Base-by-base conservation (phyloP, 2,888 invertebrate species). In the Thymelicus lineola region DNA sequence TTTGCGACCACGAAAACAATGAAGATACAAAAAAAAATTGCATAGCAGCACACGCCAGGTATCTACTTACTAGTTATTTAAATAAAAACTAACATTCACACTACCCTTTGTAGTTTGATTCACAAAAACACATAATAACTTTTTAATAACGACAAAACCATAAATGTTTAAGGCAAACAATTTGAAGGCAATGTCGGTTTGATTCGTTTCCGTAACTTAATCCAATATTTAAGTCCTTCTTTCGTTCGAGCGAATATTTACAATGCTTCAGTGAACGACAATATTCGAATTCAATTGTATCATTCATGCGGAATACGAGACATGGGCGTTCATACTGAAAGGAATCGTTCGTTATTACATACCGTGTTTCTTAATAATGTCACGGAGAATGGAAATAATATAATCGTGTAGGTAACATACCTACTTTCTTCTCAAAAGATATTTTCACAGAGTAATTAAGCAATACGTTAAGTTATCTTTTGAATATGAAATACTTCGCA, bases 231-330 rank as follows among this genome's bases (percentile, higher is more conserved):
- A 58, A n/a, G 17, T 35, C 46, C 45, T 15, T 17, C 36, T 7
- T 58, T 58, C 28, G 7, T 50, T 50, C 48, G 17, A 17, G 48
- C 58, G 35, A 66, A 66, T 36, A 66, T 66, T 66, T 48, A 58
- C 48, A 59, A 50, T 12, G 59, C 59, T 59, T 46, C 36, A 59
- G 14, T 38, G 59, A 38, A 59, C 15, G 45, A 58, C 57, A 66
- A 66, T 50, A 59, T 66, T 36, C 15, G 59, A 66, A 50, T 50
- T 48, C 38, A 42, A 15, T 59, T 48, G 20, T 38, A 7, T 36
- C 59, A 46, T 36, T 66, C 66, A 50, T 60, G 50, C 14, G 59
- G 59, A 66, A 66, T 38, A 50, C 50, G 15, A 66, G 59, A 66
- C 66, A 50, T 59, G 50, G 20, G 50, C 59, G 28, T 66, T 66